Conservation (phyloP, 92 coral and sea anemone genomes). For the Chrysogorgia sp. region DNA sequence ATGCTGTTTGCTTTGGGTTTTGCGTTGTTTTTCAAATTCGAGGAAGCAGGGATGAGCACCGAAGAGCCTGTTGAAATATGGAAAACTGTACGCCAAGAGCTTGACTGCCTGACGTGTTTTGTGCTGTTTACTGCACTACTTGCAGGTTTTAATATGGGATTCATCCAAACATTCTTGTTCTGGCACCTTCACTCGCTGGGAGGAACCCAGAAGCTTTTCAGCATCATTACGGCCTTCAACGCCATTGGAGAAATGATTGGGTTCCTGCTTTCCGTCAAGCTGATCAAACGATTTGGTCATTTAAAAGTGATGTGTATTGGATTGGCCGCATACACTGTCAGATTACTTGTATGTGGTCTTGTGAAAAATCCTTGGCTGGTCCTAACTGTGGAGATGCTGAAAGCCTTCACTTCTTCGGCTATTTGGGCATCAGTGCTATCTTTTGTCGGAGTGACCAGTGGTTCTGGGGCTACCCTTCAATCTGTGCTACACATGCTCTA, state of each 20-base stretch:
- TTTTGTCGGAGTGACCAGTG: not conserved
- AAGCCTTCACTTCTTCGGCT: constrained; percentile 42
- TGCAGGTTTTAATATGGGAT: constrained; percentile 41
- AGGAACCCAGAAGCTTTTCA: constrained; percentile 31
- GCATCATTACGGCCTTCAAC: constrained; percentile 29
- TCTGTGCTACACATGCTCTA: constrained; percentile 72
- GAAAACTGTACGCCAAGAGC: not conserved
- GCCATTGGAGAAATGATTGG: constrained; percentile 45
- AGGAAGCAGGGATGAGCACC: not conserved
- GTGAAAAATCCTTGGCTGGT: constrained; percentile 28
- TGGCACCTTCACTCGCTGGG: constrained; percentile 36
- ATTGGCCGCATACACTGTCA: constrained; percentile 15
- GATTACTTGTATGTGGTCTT: constrained; percentile 16
- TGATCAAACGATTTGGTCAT: constrained; percentile 33
- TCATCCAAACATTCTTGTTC: constrained; percentile 39
- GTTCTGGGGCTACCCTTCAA: not conserved
- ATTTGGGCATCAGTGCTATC: constrained; percentile 37
- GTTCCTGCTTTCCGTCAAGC: constrained; percentile 31
- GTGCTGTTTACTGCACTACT: constrained; percentile 9
- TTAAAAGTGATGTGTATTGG: constrained; percentile 28
- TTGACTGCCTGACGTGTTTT: constrained; percentile 24
- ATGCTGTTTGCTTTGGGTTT: constrained; percentile 11
- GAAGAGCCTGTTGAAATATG: not conserved
- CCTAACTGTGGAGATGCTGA: constrained; percentile 28
- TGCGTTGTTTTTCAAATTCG: constrained; percentile 24